phyloP scores from a whole-genome alignment of 1,140 invertebrate genomes.

The Platyura marginata region DNA sequence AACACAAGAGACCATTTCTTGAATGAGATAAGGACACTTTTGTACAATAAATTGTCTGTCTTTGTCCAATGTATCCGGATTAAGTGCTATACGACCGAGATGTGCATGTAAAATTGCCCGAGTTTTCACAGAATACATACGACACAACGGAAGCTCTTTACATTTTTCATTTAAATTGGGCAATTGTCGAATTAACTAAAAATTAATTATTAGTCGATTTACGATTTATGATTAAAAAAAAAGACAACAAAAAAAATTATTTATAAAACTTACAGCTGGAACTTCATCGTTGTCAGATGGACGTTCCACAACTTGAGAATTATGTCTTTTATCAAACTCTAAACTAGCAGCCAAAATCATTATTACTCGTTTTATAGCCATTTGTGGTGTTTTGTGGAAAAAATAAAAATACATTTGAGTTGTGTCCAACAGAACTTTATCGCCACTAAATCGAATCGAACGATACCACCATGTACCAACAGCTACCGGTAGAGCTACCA shows the following conservation, averaged over 20 bases:
- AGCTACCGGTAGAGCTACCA: constrained; percentile 86
- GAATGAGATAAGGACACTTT: constrained; percentile 88
- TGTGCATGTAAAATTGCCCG: constrained; percentile 88
- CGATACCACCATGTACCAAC: constrained; percentile 98
- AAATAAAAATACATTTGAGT: constrained; percentile 92
- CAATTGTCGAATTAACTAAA: constrained; percentile 29
- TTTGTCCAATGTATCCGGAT: constrained; percentile 62
- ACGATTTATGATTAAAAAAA: constrained; percentile 1
- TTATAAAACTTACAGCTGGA: constrained; percentile 45
- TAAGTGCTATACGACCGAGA: constrained; percentile 64
- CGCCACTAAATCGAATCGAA: constrained; percentile 90
- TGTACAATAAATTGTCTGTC: constrained; percentile 76
- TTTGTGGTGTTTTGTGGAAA: constrained; percentile 86
- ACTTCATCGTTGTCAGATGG: constrained; percentile 91
- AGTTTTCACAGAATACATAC: constrained; percentile 93
- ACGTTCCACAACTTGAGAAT: constrained; percentile 84
- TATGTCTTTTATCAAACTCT: constrained; percentile 90
- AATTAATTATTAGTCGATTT: constrained; percentile 2
- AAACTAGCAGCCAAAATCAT: constrained; percentile 92
- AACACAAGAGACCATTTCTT: constrained; percentile 93
- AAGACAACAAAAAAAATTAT: constrained; percentile 2
- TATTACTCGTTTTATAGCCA: constrained; percentile 84
- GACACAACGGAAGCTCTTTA: constrained; percentile 82
- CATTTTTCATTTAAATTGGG: constrained; percentile 88
- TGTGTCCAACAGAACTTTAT: constrained; percentile 89